These are phyloP conservation scores for Engraulis encrasicolus DNA, from an alignment of 2,113 vertebrate species.

Conservation along the genomic window DNA sequence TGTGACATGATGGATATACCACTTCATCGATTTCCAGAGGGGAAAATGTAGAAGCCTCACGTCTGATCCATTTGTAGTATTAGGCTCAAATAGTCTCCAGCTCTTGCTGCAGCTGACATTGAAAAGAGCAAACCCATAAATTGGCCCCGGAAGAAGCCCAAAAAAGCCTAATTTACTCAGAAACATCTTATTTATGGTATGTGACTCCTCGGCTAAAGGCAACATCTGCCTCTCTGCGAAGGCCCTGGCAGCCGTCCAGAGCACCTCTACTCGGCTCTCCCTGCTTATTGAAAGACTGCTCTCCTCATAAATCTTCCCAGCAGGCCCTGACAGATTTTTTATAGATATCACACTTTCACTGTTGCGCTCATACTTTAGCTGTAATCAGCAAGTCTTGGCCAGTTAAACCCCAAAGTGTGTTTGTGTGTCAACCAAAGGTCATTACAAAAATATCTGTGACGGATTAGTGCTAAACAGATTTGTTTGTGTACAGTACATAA, in stretches of 20 bases:
- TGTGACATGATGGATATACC: not conserved
- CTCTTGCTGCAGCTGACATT: not conserved
- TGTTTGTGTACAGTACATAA: not conserved
- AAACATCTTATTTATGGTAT: constrained; percentile 34
- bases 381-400: not conserved
- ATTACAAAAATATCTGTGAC: not conserved
- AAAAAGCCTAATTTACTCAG: constrained; percentile 31
- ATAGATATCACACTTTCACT: constrained; percentile 18
- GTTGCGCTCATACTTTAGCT: not conserved
- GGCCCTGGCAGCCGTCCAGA: constrained; percentile 4
- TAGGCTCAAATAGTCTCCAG: not conserved
- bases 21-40: not conserved
- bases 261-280: not conserved
- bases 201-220: constrained; percentile 6
- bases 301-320: constrained; percentile 4
- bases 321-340: not conserved
- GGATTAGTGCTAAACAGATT: not conserved
- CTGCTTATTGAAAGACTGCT: not conserved
- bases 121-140: constrained; percentile 23
- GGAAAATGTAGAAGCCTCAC: not conserved
- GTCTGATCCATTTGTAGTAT: not conserved
- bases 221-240: constrained; percentile 21
- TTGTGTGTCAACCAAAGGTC: not conserved
- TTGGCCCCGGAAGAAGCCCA: constrained; percentile 18
- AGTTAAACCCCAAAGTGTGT: not conserved